Percentiles rank a stretch among this genome's conserved stretches.
Evolutionary conservation across 2,113 vertebrate genomes (phyloP).

Genomic region (Seriola aureovittata): DNA sequence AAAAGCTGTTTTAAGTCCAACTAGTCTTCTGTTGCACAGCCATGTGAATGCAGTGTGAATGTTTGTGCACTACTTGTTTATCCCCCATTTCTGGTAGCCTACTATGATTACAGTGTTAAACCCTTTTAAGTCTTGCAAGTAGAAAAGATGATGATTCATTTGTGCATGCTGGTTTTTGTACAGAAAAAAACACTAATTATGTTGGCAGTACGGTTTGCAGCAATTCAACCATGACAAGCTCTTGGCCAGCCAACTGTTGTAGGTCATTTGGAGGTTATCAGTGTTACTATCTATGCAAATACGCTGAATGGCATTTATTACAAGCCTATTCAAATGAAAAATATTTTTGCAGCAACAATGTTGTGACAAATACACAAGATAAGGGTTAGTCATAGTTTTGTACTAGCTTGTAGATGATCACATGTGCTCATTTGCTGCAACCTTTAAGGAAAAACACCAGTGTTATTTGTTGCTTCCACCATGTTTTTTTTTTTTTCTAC

Average conservation of each 20-base stretch:
- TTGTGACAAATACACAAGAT: not conserved
- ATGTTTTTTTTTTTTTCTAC: not conserved
- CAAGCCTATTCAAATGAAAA: not conserved
- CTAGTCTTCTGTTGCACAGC: not conserved
- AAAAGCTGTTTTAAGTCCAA: not conserved
- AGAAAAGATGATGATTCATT: not conserved
- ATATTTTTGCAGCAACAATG: not conserved
- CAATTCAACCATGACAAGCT: slow-evolving; percentile 14
- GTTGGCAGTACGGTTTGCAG: slow-evolving; percentile 1
- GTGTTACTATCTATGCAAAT: not conserved
- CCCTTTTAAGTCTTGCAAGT: not conserved
- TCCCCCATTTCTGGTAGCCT: not conserved
- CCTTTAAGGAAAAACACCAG: not conserved
- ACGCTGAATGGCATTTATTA: not conserved
- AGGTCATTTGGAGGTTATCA: slow-evolving; percentile 30
- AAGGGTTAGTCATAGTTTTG: not conserved
- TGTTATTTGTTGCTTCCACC: not conserved
- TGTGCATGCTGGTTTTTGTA: not conserved
- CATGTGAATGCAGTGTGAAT: not conserved
- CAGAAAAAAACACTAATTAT: not conserved
- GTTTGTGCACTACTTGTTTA: not conserved
- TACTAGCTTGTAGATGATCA: not conserved
- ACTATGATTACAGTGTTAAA: not conserved
- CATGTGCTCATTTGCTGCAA: not conserved
- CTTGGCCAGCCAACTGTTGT: not conserved